These are phyloP conservation scores for Fistularia commersonii DNA, from an alignment of 2,797 vertebrate genomes.

Conservation along the genomic window DNA sequence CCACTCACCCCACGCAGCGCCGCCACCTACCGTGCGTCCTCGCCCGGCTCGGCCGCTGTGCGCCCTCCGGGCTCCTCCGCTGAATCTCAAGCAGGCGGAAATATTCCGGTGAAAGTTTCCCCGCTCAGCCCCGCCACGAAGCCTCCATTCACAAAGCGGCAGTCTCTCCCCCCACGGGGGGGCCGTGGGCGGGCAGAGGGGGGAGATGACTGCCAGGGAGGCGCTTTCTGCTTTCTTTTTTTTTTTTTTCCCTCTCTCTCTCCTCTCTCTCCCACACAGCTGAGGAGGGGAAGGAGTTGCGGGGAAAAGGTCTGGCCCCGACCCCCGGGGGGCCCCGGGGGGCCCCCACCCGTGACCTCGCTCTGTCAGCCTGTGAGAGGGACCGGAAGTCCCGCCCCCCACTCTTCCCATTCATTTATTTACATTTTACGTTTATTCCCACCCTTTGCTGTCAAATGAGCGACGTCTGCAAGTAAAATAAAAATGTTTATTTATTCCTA, in stretches of 20 bases:
- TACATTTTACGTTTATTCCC: too few species aligned
- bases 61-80: neutral
- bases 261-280: slow-evolving; percentile 32
- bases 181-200: slow-evolving; percentile 57
- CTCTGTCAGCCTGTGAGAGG: too few species aligned
- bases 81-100: slow-evolving; percentile 10
- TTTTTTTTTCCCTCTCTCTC: neutral
- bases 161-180: slow-evolving; percentile 61
- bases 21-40: slow-evolving; percentile 47
- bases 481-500: too few species aligned
- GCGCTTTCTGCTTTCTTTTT: slow-evolving; percentile 24
- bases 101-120: slow-evolving; percentile 50
- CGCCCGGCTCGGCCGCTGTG: slow-evolving; percentile 12
- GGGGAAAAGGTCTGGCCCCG: too few species aligned
- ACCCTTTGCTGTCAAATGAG: too few species aligned
- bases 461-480: too few species aligned
- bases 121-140: slow-evolving; percentile 54
- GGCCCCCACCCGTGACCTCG: too few species aligned
- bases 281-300: slow-evolving; percentile 16
- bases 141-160: slow-evolving; percentile 75
- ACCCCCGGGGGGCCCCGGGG: too few species aligned
- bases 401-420: too few species aligned
- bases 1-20: neutral
- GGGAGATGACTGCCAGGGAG: slow-evolving; percentile 39
- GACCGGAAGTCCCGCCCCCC: too few species aligned